Base-by-base conservation (phyloP, 2,113 vertebrate genomes). In the Vidua macroura region DNA sequence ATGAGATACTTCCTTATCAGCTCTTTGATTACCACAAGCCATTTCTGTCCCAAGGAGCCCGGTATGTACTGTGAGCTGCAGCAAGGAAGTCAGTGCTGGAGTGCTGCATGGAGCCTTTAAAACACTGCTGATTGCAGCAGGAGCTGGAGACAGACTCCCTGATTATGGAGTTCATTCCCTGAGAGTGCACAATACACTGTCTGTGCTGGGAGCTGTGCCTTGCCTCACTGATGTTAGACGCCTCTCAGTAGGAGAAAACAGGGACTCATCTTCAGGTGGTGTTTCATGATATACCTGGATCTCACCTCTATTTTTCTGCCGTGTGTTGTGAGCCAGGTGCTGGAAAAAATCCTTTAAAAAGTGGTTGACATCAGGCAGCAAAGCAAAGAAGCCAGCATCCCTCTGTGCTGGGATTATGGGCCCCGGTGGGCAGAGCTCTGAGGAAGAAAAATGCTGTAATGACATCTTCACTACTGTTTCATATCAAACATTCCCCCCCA, bases 371-470 rank as follows among this genome's bases (percentile, higher is more conserved):
- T 19, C 76, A 78, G 31, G 72, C 2, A 89, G 74, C 30, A 53
- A 59, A 88, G 48, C 52, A 60, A 84, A 63, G 73, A 86, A 60
- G 49, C 17, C 25, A 60, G 23, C 49, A 68, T 43, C 35, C 37
- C n/a, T 48, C 66, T 53, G 41, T 1, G 6, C 37, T 56, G n/a
- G 22, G 28, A 78, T 80, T 68, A 55, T 1, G 4, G 39, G 13
- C 16, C 20, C 53, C 0, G 0, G 15, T 27, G 46, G 48, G 66
- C 49, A 94, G 70, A 82, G 60, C 20, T 83, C 41, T 92, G 58
- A 89, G 75, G 52, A 93, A 88, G 51, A 82, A 89, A 86, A 94
- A 75, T 27, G 44, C 24, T 75, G 15, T 37, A 55, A 67, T 35
- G 60, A 82, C 72, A 70, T 41, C 33, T 80, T 48, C 5, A 11